Evolutionary conservation across 1,140 invertebrate genomes (phyloP).

Genomic region (Hylaeus volcanicus): DNA sequence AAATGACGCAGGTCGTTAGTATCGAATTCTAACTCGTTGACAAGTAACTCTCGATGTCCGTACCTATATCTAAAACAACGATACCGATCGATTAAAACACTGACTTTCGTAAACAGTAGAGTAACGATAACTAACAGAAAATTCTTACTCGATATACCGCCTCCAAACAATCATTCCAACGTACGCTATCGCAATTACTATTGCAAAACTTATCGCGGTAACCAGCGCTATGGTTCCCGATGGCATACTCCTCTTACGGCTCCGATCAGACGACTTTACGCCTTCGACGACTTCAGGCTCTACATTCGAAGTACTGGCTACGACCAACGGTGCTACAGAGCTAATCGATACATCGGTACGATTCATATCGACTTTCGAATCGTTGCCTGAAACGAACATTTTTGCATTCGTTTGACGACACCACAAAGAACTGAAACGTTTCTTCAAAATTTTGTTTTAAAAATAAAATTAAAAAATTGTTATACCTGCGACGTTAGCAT

Average conservation of each 20-base stretch:
- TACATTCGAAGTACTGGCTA: neutral
- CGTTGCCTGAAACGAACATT: neutral
- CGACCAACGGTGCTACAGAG: neutral
- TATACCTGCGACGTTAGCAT: constrained; percentile 8
- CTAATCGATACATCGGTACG: neutral
- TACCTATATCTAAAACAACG: constrained; percentile 72
- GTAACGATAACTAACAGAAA: too few relatives aligned
- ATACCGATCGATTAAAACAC: constrained; percentile 15
- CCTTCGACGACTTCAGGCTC: neutral
- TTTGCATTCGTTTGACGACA: too few relatives aligned
- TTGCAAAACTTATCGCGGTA: constrained; percentile 68
- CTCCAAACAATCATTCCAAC: constrained; percentile 74
- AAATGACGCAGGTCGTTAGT: constrained; percentile 77
- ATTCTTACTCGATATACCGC: constrained; percentile 76
- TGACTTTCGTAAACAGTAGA: constrained; percentile 4
- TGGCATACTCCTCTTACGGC: constrained; percentile 48
- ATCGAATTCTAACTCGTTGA: constrained; percentile 78
- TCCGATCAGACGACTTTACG: constrained; percentile 9
- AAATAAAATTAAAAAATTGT: neutral
- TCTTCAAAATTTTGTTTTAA: neutral
- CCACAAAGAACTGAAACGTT: too few relatives aligned
- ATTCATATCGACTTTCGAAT: neutral
- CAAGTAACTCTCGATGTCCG: constrained; percentile 76
- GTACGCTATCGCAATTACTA: constrained; percentile 71
- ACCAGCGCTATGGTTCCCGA: constrained; percentile 67